Evolutionary conservation across 1,140 invertebrate species (phyloP).

Genomic region (Periplaneta americana): DNA sequence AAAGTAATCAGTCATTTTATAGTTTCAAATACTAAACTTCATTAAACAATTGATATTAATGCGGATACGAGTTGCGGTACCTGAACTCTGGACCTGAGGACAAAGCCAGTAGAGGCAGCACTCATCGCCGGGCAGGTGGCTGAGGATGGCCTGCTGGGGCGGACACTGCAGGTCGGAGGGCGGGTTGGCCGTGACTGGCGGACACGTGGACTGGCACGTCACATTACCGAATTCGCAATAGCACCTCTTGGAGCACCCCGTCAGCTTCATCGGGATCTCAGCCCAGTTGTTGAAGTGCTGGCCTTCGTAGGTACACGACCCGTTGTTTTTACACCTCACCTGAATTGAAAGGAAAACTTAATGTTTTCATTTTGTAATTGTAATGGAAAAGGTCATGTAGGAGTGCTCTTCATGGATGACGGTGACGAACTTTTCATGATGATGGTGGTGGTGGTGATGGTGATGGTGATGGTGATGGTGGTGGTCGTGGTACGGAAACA

Average conservation of each 20-base stretch:
- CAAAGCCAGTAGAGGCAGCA: constrained; percentile 76
- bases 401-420: too few species aligned
- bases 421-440: too few species aligned
- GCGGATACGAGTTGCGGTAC: too few species aligned
- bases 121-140: constrained; percentile 61
- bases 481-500: too few species aligned
- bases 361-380: too few species aligned
- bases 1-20: too few species aligned
- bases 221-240: constrained; percentile 82
- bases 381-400: too few species aligned
- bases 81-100: constrained; percentile 10
- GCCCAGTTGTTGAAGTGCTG: constrained; percentile 51
- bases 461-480: too few species aligned
- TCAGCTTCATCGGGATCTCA: constrained; percentile 52
- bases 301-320: constrained; percentile 65
- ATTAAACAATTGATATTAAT: too few species aligned
- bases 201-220: constrained; percentile 73
- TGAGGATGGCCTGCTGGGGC: constrained; percentile 52
- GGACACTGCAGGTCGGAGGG: constrained; percentile 67
- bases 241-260: constrained; percentile 78
- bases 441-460: too few species aligned
- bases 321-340: constrained; percentile 69
- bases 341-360: too few species aligned
- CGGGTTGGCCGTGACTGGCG: constrained; percentile 63
- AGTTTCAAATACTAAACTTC: too few species aligned